Base-by-base conservation (phyloP, 1,140 invertebrate genomes). In the Drosophila lacertosa region DNA sequence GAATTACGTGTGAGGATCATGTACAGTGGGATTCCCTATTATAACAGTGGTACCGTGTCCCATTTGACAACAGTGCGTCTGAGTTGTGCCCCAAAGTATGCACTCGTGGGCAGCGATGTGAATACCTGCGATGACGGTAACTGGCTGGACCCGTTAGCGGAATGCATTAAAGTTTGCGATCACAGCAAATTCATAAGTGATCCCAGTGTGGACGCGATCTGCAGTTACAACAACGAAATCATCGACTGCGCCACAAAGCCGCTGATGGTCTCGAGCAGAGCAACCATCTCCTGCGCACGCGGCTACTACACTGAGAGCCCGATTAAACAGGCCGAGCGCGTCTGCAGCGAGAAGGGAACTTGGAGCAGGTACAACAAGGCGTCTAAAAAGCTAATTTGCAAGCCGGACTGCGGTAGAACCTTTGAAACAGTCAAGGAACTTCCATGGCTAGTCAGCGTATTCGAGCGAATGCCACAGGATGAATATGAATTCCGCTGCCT, bases 401-500 rank as follows among this genome's bases (percentile, higher is more conserved):
- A 29, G 7, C 75, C 72, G 1, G 48, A 68, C 37, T 82, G 82
- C 35, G 78, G 82, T 0, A 66, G 6, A 10, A 24, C 7, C 1
- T 63, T 63, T 24, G 7, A 15, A 1, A 67, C 60, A 4, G 42
- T 50, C 0, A 13, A 69, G 1, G 45, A 20, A 5, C 4, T 13
- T 39, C 79, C 79, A 3, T 79, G 77, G 74, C 5, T 62, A 1
- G 67, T 83, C 26, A 70, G 62, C 13, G 59, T 82, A 3, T 79
- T 59, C 40, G 4, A 37, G 7, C 20, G 55, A 2, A 7, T 1
- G 0, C 0, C n/a, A 4, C 3, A 3, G 0, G 13, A 4, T 0
- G 24, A 5, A 7, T 67, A 44, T 50, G 9, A 20, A 5, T 57
- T 92, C 57, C 91, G 91, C 29, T 93, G 93, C 55, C 91, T 91